These are phyloP conservation scores for Coregonus clupeaformis DNA, from an alignment of 2,113 vertebrate genomes.

Conservation along the genomic window DNA sequence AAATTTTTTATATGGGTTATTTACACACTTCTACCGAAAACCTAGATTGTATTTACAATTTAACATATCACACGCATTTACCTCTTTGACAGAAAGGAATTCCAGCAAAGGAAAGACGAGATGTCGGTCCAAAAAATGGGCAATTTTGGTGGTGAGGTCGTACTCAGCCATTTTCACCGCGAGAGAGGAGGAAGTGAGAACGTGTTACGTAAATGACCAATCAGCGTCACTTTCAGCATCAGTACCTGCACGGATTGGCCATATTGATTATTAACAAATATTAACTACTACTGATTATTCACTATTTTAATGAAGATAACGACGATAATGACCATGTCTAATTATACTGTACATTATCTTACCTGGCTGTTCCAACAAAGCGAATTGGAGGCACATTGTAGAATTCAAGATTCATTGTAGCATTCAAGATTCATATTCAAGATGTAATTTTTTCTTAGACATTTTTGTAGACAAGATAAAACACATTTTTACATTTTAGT, in stretches of 20 bases:
- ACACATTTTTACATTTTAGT: no score
- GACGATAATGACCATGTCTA: no score
- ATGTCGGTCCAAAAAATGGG: constrained; percentile 94
- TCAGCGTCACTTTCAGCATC: constrained; percentile 35
- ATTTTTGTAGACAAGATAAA: no score
- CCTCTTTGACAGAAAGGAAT: constrained; percentile 95
- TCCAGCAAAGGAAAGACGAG: constrained; percentile 92
- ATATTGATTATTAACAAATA: not conserved
- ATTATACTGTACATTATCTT: no score
- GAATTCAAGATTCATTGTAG: no score
- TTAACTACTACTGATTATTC: no score
- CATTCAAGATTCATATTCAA: no score
- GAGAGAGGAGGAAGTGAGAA: constrained; percentile 37
- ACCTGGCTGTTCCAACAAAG: no score
- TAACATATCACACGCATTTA: constrained; percentile 35
- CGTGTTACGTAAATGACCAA: constrained; percentile 39
- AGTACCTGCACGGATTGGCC: not conserved
- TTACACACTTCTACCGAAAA: not conserved
- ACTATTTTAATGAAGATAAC: no score
- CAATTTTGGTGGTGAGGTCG: constrained; percentile 92
- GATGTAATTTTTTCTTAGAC: no score
- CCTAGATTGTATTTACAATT: not conserved
- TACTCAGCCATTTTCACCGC: constrained; percentile 92
- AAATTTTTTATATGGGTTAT: not conserved
- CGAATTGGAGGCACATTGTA: no score